Evolutionary conservation across 2,888 invertebrate species (phyloP), one percentile per base, ranked within the genome.

Genomic region (Idaea straminata): DNA sequence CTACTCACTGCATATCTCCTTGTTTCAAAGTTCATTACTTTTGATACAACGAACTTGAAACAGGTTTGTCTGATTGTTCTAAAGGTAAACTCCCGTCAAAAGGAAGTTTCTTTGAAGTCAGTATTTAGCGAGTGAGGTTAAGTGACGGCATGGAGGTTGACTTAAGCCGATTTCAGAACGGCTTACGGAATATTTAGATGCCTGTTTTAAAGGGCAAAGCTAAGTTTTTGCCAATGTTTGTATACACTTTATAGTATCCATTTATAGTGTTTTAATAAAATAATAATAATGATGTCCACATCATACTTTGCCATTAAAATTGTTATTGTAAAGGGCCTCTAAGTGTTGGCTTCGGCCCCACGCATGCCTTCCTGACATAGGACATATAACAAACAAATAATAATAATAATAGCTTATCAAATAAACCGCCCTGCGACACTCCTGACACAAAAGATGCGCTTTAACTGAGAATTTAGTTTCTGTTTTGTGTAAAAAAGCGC

Each of bases 121-220:
- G 64, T 57, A 58, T 63, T 68, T 69, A 63, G 64, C 62, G 60
- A 62, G 57, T 63, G 36, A 64, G 68, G 67, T 68, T 64, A 66
- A 66, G 62, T 65, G 65, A 7, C 61, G 63, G 57, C 15, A 58
- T 66, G 66, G 47, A 63, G 66, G 68, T 59, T 35, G 47, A 63
- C 57, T 16, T 66, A 69, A 69, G 68, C 68, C 68, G 64, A 66
- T 64, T 68, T 67, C 16, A 67, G 66, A 65, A 63, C 64, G 68
- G 66, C 65, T 66, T 65, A 61, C 60, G 62, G 59, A 59, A 63
- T 69, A 69, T 66, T 69, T 66, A 69, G 63, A 68, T 38, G 36
- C 10, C 13, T 47, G 47, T 47, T 38, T 38, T 38, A 38, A 38
- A 38, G 13, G 38, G 4, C 6, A 47, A 7, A 13, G 47, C 0